Base-by-base conservation (phyloP, 1,140 invertebrate genomes). In the Prorops nasuta region DNA sequence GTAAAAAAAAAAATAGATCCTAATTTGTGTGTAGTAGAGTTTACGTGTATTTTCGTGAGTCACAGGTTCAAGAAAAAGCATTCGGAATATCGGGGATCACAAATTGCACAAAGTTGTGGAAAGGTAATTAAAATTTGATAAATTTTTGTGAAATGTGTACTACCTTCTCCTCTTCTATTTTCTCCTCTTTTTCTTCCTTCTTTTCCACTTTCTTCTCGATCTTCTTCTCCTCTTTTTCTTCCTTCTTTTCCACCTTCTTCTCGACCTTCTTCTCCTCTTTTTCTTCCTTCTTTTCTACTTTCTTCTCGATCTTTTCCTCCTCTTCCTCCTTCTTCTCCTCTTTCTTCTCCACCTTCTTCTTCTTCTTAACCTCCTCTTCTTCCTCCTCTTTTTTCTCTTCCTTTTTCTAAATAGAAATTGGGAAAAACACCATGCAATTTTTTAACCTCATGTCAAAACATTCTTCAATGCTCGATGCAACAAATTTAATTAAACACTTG, bases 301-400 rank as follows among this genome's bases (percentile, higher is more conserved):
- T 63, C 31, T 63, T 61, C 18, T 69, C 59, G 46, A 66, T 63
- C 15, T 64, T 58, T 9, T 63, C 46, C 34, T 57, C 60, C 46
- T 71, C 53, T n/a, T 66, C 54, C 45, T 69, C 54, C 31, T 67
- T 74, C 49, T 76, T 77, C 35, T 74, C 66, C 39, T 80, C 74
- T 52, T 77, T 71, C 24, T 74, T 62, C 62, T 80, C 72, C 45
- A 77, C 67, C 55, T 81, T 74, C 43, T 77, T 73, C 54, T 79
- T 68, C 54, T 66, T 58, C 32, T 69, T 44, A 43, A 60, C 42
- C 16, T 62, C 35, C 28, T 66, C 58, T 47, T 65, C 59, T 59
- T 69, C 66, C 48, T 66, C 71, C 51, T 62, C 54, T 44, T 46
- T 34, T 38, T 64, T 63, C 47, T 66, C 55, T 40, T 68, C 60